Base-by-base conservation (phyloP, 2,113 vertebrate genomes). In the Picathartes gymnocephalus region DNA sequence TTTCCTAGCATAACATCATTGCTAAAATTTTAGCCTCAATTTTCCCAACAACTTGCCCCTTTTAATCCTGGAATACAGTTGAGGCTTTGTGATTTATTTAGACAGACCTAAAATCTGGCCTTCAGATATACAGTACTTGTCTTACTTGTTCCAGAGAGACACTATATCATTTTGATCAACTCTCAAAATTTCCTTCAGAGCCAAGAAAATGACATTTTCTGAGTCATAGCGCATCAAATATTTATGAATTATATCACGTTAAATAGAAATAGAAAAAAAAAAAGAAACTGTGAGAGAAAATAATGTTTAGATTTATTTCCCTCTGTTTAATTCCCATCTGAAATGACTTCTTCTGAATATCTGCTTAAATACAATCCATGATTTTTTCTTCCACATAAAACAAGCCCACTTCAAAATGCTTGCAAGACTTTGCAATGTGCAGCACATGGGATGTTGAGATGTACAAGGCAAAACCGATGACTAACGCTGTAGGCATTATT, bases 141-240 rank as follows among this genome's bases (percentile, higher is more conserved):
- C 39, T 45, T 70, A 31, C 68, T 86, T 88, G n/a, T 81, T 94
- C 80, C 88, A 56, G 17, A 47, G 51, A 64, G 60, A 71, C 44
- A 44, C 13, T 44, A 56, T 92, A 92, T 91, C 44, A 90, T 74
- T 86, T 88, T 74, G 51, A 74, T 81, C 44, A 92, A 74, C 82
- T 53, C 40, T 60, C 19, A 50, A 22, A 93, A 45, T 54, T 82
- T 11, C 5, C 22, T 28, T 13, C 24, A 88, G 35, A 88, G 91
- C 77, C 95, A 96, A 95, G 86, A 95, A 95, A 94, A 74, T 92
- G 18, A 74, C 76, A 84, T 86, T 73, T 68, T 35, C 68, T 84
- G 68, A 83, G 72, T 54, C 62, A 70, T 24, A 86, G 33, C 1
- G 28, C 44, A 62, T 92, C 86, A 92, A 93, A 78, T 54, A 84